Percentiles rank a stretch among this genome's conserved stretches.
Evolutionary conservation across 2,113 vertebrate genomes (phyloP).

Genomic region (Beaufortia kweichowensis): DNA sequence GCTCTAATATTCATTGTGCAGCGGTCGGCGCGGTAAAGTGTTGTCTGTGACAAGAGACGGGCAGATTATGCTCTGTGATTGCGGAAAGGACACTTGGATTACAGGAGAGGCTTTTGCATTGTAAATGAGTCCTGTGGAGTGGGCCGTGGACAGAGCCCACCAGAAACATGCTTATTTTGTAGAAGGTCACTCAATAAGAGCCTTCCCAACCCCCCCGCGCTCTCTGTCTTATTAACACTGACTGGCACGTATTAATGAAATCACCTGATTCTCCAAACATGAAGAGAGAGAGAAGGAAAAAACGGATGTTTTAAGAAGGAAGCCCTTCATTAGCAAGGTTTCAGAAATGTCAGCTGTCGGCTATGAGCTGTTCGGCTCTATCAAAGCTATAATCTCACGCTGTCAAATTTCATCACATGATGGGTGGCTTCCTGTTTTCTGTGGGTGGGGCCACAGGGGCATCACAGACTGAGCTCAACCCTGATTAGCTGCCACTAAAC

Average conservation of each 20-base stretch:
- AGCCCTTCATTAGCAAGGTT: constrained; percentile 87
- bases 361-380: constrained; percentile 87
- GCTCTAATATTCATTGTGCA: constrained; percentile 87
- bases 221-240: constrained; percentile 88
- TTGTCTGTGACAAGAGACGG: constrained; percentile 73
- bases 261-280: constrained; percentile 88
- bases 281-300: constrained; percentile 83
- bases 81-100: constrained; percentile 88
- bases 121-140: constrained; percentile 80
- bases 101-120: constrained; percentile 83
- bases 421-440: constrained; percentile 78
- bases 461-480: background rate
- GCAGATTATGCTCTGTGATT: constrained; percentile 91
- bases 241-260: constrained; percentile 91
- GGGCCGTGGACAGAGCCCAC: constrained; percentile 79
- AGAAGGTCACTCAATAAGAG: constrained; percentile 89
- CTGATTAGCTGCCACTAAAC: too few species aligned
- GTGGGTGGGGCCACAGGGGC: constrained; percentile 17
- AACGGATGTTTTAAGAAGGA: constrained; percentile 86
- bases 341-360: constrained; percentile 88
- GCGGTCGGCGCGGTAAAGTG: constrained; percentile 75
- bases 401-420: constrained; percentile 89
- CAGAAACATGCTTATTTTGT: constrained; percentile 87
- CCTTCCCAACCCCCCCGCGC: constrained; percentile 60
- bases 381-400: constrained; percentile 87